phyloP scores from a whole-genome alignment of 2,888 invertebrate genomes.

The Papilio protenor region DNA sequence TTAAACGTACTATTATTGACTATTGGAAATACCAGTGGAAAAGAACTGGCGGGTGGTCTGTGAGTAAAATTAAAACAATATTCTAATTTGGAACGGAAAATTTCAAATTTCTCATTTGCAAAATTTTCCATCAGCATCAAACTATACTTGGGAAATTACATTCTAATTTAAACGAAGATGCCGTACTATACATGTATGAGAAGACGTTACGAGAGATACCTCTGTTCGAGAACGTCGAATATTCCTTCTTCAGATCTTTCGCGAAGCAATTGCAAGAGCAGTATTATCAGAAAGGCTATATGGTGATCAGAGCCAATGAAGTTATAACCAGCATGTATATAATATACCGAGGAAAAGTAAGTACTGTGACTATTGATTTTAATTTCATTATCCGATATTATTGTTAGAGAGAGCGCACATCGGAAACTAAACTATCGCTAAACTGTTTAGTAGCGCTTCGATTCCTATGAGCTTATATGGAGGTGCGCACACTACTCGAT shows the following conservation, averaged over 20 bases:
- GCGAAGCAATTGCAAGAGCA: constrained; percentile 76
- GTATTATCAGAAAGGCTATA: constrained; percentile 78
- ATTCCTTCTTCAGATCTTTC: constrained; percentile 81
- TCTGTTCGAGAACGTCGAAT: constrained; percentile 80
- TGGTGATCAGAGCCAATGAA: constrained; percentile 75
- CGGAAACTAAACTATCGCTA: too few species aligned
- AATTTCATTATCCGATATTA: too few species aligned
- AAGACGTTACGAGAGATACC: constrained; percentile 81
- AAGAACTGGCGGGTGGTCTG: constrained; percentile 80
- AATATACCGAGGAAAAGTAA: constrained; percentile 79
- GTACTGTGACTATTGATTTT: constrained; percentile 16
- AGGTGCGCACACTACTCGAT: too few species aligned
- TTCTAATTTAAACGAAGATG: constrained; percentile 82
- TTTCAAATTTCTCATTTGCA: neutral
- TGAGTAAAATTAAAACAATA: constrained; percentile 52
- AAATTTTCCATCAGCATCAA: constrained; percentile 66
- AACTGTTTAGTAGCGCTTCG: too few species aligned
- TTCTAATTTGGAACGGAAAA: neutral
- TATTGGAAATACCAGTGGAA: constrained; percentile 83
- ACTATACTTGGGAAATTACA: constrained; percentile 79
- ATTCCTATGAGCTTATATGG: too few species aligned
- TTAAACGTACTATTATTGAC: constrained; percentile 70
- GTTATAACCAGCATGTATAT: constrained; percentile 75
- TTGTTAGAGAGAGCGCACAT: too few species aligned
- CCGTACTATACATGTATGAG: constrained; percentile 81